These are phyloP conservation scores for Eucera pruinosa DNA, from an alignment of 2,888 invertebrate genomes.

Conservation along the genomic window DNA sequence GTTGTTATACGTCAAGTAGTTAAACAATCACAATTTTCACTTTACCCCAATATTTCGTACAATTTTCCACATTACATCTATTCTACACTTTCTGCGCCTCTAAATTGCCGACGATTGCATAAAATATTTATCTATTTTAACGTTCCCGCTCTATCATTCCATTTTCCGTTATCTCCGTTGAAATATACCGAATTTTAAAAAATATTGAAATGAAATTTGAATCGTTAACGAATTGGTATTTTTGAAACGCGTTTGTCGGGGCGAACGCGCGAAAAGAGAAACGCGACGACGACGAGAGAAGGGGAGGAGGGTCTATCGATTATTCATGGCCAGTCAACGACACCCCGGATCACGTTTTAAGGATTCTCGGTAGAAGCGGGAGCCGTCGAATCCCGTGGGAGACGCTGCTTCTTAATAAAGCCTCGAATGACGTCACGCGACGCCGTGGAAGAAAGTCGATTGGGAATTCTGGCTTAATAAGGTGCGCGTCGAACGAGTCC, in stretches of 20 bases:
- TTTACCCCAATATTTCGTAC: too few relatives aligned
- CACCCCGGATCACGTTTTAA: conserved; percentile 24
- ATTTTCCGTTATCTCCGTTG: too few relatives aligned
- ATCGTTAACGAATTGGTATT: too few relatives aligned
- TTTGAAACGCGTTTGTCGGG: neutral
- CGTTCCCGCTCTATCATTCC: too few relatives aligned
- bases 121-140: too few relatives aligned
- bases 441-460: conserved; percentile 28
- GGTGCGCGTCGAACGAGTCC: conserved; percentile 30
- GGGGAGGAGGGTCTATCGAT: neutral
- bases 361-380: neutral
- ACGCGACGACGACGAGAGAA: neutral
- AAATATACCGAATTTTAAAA: too few relatives aligned
- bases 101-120: too few relatives aligned
- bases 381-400: conserved; percentile 12
- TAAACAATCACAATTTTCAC: too few relatives aligned
- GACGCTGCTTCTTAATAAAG: conserved; percentile 30
- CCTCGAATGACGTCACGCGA: conserved; percentile 29
- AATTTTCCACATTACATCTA: too few relatives aligned
- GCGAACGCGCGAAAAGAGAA: neutral
- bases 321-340: conserved; percentile 20
- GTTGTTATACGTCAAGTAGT: too few relatives aligned
- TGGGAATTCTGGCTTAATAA: conserved; percentile 35
- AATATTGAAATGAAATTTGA: too few relatives aligned
- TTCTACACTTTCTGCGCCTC: too few relatives aligned